Evolutionary conservation across 1,140 invertebrate genomes (phyloP), one percentile per base, ranked within the genome.

Genomic region (Microplitis mediator): DNA sequence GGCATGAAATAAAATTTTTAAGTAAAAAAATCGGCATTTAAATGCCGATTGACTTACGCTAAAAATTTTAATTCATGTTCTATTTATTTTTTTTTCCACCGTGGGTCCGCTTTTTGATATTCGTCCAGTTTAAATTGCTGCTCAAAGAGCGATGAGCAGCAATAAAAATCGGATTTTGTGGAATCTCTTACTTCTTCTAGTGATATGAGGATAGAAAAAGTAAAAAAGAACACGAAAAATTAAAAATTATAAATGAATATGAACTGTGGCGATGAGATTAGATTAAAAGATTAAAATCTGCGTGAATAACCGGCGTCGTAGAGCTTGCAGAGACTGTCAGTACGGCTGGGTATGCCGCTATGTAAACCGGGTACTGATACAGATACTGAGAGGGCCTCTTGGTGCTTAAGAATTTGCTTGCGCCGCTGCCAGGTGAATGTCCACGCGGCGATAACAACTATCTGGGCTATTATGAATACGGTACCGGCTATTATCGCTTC

Each of bases 221-320:
- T 11, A 45, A 45, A 45, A 45, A 45, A 45, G 39, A 11, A 11
- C 39, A 11, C 39, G 39, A 45, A 11, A 45, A 45, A 45, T 3
- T 45, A 9, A 45, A 9, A 9, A 45, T 45, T 45, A 45, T 9
- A 45, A 45, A 9, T 45, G 11, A 45, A 9, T 45, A 45, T 6
- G 6, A 11, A 45, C 11, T 45, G 39, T 45, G 39, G 39, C 39
- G 39, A 45, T 11, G 11, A 39, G 11, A 9, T 45, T 45, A 54
- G 45, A 13, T 66, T 16, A 9, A n/a, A 31, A 8, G 35, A 52
- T 76, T 90, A 96, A 86, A 94, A 95, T 85, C 95, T 92, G 86
- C 94, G 92, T 80, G 92, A 92, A 85, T 95, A 94, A 79, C 92
- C 92, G 78, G 91, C 90, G 82, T 95, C 94, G 86, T 96, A 96